Conservation (phyloP, 2,888 invertebrate species). For the Dromius quadrimaculatus region DNA sequence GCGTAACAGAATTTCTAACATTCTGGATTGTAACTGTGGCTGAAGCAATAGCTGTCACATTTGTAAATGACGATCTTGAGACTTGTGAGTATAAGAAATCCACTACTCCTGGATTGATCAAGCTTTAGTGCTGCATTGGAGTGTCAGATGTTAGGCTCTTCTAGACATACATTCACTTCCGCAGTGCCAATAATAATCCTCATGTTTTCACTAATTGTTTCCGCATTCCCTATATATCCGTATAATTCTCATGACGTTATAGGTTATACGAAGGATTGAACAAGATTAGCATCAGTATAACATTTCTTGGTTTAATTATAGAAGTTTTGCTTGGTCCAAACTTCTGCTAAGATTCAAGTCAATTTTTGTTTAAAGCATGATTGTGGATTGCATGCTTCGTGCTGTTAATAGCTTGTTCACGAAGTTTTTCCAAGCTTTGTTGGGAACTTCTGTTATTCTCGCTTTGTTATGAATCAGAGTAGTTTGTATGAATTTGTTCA, state of each 20-base stretch:
- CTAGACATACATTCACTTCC: slow-evolving; percentile 70
- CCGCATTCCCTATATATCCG: too few species aligned
- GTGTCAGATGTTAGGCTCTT: slow-evolving; percentile 75
- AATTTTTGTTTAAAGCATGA: not conserved
- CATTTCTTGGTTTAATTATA: too few species aligned
- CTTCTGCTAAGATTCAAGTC: too few species aligned
- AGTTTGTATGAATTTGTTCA: too few species aligned
- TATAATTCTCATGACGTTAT: too few species aligned
- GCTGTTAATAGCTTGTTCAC: too few species aligned
- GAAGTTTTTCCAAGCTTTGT: too few species aligned
- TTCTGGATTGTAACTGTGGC: slow-evolving; percentile 70
- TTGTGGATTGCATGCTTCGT: not conserved
- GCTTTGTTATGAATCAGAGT: too few species aligned
- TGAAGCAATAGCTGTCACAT: slow-evolving; percentile 72
- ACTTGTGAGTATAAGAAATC: slow-evolving; percentile 71
- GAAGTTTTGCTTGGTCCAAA: too few species aligned
- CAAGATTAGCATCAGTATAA: too few species aligned
- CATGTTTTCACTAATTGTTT: slow-evolving; percentile 71
- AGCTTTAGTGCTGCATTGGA: slow-evolving; percentile 73
- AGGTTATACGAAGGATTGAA: too few species aligned
- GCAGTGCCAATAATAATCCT: slow-evolving; percentile 62
- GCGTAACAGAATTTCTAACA: slow-evolving; percentile 72
- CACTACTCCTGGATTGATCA: slow-evolving; percentile 66
- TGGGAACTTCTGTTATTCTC: too few species aligned
- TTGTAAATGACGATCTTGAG: slow-evolving; percentile 77